These are phyloP conservation scores for Drosophila teissieri DNA, from an alignment of 1,140 invertebrate genomes.

Conservation along the genomic window DNA sequence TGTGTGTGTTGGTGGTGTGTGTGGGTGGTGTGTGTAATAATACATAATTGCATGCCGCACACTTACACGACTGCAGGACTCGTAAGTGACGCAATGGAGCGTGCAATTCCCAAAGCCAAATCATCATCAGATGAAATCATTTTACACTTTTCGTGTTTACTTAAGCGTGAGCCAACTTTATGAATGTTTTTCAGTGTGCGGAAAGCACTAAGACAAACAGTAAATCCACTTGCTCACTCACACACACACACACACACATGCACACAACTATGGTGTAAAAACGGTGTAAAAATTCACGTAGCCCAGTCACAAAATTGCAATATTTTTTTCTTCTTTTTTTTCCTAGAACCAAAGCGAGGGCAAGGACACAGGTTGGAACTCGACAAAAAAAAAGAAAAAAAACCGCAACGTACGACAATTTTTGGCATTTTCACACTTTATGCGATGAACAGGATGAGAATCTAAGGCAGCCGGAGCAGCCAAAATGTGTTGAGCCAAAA, in stretches of 20 bases:
- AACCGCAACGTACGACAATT: slow-evolving; percentile 77
- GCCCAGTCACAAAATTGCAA: slow-evolving; percentile 76
- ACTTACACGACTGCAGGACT: slow-evolving; percentile 12
- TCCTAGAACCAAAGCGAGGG: slow-evolving; percentile 16
- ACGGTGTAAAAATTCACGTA: slow-evolving; percentile 61
- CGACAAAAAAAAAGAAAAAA: slow-evolving; percentile 27
- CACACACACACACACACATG: slow-evolving; percentile 20
- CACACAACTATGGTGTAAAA: slow-evolving; percentile 8
- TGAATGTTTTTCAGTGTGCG: slow-evolving; percentile 51
- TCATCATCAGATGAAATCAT: slow-evolving; percentile 79
- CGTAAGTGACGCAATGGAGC: slow-evolving; percentile 53
- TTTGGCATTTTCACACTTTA: slow-evolving; percentile 77
- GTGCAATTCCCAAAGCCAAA: slow-evolving; percentile 55
- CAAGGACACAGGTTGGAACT: slow-evolving; percentile 6
- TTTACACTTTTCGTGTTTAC: slow-evolving; percentile 80
- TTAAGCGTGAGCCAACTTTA: slow-evolving; percentile 76
- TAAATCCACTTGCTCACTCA: slow-evolving; percentile 50
- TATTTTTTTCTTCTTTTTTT: slow-evolving; percentile 60
- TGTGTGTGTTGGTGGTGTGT: background rate
- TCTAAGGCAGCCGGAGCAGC: slow-evolving; percentile 27
- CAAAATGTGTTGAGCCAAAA: slow-evolving; percentile 24
- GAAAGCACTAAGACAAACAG: slow-evolving; percentile 67
- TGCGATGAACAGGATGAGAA: slow-evolving; percentile 45
- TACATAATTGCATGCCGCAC: slow-evolving; percentile 31
- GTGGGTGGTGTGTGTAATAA: slow-evolving; percentile 29